Percentiles rank a stretch among this genome's conserved stretches.
Evolutionary conservation across 2,888 invertebrate genomes (phyloP).

Genomic region (Acrobeloides nanus): DNA sequence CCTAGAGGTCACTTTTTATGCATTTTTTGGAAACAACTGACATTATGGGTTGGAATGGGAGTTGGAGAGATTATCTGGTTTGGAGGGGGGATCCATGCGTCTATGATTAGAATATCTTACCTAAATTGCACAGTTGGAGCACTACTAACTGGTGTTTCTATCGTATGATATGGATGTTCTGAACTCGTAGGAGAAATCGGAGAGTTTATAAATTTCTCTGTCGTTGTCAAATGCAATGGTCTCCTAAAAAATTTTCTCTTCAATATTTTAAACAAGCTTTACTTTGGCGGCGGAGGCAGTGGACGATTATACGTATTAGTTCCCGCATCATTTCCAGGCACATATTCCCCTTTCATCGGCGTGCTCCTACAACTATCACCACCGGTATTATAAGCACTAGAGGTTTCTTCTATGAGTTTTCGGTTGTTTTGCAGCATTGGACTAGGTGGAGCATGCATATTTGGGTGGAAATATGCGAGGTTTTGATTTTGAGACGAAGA

Average conservation of each 20-base stretch:
- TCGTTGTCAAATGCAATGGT: conserved; percentile 14
- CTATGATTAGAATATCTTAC: no score
- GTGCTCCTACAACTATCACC: conserved; percentile 66
- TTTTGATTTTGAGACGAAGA: no score
- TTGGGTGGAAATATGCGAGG: background rate
- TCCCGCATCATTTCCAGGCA: conserved; percentile 10
- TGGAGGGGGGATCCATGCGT: no score
- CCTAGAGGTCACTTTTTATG: no score
- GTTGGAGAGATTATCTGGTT: no score
- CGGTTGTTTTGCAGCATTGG: conserved; percentile 9
- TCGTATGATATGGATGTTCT: conserved; percentile 26
- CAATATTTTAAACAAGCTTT: background rate
- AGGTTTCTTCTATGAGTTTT: conserved; percentile 5
- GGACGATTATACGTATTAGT: conserved; percentile 1
- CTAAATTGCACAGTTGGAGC: conserved; percentile 17
- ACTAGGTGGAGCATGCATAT: background rate
- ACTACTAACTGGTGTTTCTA: conserved; percentile 20
- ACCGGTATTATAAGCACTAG: conserved; percentile 65
- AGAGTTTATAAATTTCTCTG: conserved; percentile 7
- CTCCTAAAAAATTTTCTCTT: conserved; percentile 14
- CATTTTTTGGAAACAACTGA: no score
- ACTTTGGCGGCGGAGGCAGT: conserved; percentile 4
- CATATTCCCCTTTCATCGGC: conserved; percentile 18
- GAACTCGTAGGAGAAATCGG: conserved; percentile 17
- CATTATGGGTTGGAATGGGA: no score